Base-by-base conservation (phyloP, 2,888 invertebrate species). In the Phorcus lineatus region DNA sequence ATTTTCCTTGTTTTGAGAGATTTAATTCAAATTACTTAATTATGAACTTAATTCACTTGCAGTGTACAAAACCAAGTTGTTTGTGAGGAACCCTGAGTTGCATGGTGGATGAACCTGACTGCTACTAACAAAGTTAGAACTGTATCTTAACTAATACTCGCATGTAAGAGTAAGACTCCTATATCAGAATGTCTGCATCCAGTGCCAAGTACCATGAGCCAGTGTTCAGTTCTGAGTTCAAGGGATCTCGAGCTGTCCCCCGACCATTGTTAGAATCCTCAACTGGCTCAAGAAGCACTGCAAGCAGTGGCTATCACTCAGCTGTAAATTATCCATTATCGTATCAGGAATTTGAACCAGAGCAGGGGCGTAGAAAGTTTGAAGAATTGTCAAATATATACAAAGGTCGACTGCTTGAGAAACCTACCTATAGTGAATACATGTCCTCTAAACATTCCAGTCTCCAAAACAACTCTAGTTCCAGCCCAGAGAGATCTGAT, bases 91-190 rank as follows among this genome's bases (percentile, higher is more conserved):
- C 13, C 16, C 36, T 36, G n/a, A 31, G n/a, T 36, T 70, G 70
- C 70, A 70, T 70, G 70, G 70, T 70, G 70, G 70, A 70, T 70
- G 70, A 62, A 62, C 47, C 62, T 62, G 62, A 62, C 62, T 62
- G 62, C 28, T 70, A 70, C 31, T 36, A 70, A 70, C 36, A 28
- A 19, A 19, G 70, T 11, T 17, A 19, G 16, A 70, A 13, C 36
- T 36, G 16, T n/a, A n/a, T 36, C 70, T 24, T 57, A 57, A 70
- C 70, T 70, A 70, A 70, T 40, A 70, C 17, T 36, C 24, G 57
- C 57, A 57, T 57, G 57, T 57, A 16, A 57, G 19, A 19, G 4
- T 24, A 57, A 9, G 13, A 47, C 11, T 6, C 47, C 1, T 13
- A 47, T 70, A 19, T 40, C 36, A 62, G 11, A 13, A 70, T 70